Percentiles rank a stretch among this genome's conserved stretches.
Evolutionary conservation across 2,888 invertebrate genomes (phyloP).

Genomic region (Stenichneumon culpator): DNA sequence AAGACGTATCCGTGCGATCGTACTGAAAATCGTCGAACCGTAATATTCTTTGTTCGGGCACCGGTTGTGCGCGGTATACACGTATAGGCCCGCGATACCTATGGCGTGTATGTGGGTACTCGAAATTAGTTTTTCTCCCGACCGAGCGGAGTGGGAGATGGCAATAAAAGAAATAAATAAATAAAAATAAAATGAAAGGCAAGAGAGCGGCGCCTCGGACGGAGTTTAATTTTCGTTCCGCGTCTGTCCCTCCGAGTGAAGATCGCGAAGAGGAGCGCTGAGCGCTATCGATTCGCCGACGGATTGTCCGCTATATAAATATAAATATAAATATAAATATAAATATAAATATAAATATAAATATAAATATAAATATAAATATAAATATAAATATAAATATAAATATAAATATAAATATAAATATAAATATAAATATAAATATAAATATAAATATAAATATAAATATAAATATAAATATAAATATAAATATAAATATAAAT

Average conservation of each 20-base stretch:
- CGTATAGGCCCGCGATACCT: constrained; percentile 14
- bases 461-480: neutral
- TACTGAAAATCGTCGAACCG: constrained; percentile 68
- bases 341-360: neutral
- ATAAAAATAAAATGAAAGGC: constrained; percentile 55
- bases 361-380: neutral
- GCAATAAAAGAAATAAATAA: constrained; percentile 35
- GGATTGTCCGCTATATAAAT: constrained; percentile 14
- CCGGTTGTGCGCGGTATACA: constrained; percentile 55
- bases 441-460: neutral
- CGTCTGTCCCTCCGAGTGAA: constrained; percentile 42
- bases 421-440: neutral
- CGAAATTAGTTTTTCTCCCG: constrained; percentile 58
- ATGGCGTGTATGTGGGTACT: constrained; percentile 15
- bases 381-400: neutral
- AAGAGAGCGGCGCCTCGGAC: constrained; percentile 25
- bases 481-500: neutral
- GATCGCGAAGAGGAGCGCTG: constrained; percentile 10
- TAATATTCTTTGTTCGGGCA: constrained; percentile 68
- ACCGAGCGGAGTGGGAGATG: constrained; percentile 9
- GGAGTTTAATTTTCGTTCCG: constrained; percentile 59
- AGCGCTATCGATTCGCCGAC: constrained; percentile 44
- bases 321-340: neutral
- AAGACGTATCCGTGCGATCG: constrained; percentile 67
- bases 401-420: neutral